Conservation (phyloP, 2,888 invertebrate genomes). For the Oxycera nigricornis region DNA sequence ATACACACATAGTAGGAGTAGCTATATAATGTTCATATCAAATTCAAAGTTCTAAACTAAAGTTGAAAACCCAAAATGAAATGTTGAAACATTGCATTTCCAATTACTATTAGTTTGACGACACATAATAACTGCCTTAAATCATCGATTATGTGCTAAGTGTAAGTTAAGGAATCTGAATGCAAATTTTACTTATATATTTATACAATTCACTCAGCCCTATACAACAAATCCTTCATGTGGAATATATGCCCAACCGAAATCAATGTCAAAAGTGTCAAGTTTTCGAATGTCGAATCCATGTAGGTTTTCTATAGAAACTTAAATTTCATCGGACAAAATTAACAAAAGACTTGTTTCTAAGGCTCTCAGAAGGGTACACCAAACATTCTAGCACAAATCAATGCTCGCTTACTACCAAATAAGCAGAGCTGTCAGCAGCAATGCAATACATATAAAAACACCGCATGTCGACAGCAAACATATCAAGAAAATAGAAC, state of each 20-base stretch:
- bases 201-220: no score
- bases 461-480: slow-evolving; percentile 48
- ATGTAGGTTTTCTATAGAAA: no score
- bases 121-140: no score
- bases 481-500: slow-evolving; percentile 57
- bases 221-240: slow-evolving; percentile 55
- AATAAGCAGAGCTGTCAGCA: slow-evolving; percentile 49
- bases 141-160: no score
- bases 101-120: no score
- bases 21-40: no score
- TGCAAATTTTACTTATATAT: no score
- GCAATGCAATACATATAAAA: slow-evolving; percentile 48
- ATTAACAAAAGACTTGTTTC: background rate
- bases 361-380: slow-evolving; percentile 58
- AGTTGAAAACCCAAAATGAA: no score
- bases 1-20: no score
- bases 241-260: slow-evolving; percentile 62
- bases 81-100: no score
- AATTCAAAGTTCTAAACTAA: no score
- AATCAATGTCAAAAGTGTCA: slow-evolving; percentile 60
- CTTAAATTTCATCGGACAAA: background rate
- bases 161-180: no score
- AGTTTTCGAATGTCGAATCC: slow-evolving; percentile 60
- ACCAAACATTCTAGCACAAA: slow-evolving; percentile 61
- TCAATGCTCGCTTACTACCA: slow-evolving; percentile 57